Conservation (phyloP, 2,113 vertebrate genomes). For the Aphelocoma coerulescens region DNA sequence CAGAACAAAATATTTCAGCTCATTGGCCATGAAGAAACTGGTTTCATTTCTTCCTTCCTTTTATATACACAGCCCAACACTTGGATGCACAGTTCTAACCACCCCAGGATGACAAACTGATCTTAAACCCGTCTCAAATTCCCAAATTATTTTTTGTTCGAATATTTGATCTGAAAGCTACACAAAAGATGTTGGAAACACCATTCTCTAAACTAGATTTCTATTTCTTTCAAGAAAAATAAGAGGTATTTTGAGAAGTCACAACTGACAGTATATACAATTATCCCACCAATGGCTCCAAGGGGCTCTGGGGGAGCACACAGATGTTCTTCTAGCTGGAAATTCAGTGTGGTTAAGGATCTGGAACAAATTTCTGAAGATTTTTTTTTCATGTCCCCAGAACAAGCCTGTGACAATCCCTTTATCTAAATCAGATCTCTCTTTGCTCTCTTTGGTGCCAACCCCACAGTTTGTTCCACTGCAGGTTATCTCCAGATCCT, state of each 20-base stretch:
- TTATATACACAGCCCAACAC: not conserved
- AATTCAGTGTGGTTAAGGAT: not conserved
- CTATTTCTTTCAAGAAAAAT: not conserved
- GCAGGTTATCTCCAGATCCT: not conserved
- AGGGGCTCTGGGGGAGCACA: not conserved
- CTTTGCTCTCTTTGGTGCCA: not conserved
- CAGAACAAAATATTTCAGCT: not conserved
- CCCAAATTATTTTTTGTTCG: not conserved
- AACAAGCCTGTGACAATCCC: not conserved
- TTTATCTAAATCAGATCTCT: not conserved
- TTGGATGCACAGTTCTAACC: not conserved
- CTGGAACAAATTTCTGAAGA: not conserved
- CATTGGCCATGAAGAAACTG: not conserved
- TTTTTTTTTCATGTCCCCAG: not conserved
- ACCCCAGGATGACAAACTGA: not conserved
- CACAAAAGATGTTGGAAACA: not conserved
- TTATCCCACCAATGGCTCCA: not conserved
- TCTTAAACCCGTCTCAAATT: not conserved
- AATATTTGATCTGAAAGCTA: not conserved
- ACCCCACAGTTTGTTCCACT: not conserved
- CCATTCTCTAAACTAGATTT: not conserved
- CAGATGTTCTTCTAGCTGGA: not conserved
- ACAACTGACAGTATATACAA: not conserved
- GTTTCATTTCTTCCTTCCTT: not conserved
- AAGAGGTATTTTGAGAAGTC: not conserved